Base-by-base conservation (phyloP, 1,140 invertebrate species). In the Drosophila nigrodunni region DNA sequence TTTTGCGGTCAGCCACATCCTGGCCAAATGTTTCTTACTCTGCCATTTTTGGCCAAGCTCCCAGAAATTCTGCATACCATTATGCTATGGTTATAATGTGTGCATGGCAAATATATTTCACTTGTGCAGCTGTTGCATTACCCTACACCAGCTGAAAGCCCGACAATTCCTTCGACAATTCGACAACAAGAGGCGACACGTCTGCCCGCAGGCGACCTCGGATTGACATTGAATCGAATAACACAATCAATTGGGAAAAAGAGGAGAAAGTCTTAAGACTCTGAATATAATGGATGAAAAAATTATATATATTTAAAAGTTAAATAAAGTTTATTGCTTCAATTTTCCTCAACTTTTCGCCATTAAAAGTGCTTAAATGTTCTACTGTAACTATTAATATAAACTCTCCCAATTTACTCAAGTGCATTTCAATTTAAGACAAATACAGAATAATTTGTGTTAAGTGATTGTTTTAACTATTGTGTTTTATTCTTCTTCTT, bases 1-100 rank as follows among this genome's bases (percentile, higher is more conserved):
- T 72, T 72, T 67, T 72, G 55, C 34, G 55, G 65, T 55, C 25
- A 41, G 43, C 71, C 47, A 74, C 55, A 74, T 74, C 55, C 64
- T 54, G 67, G 15, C 11, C 49, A 41, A 62, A 13, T 50, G 59
- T 9, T 41, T 60, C 55, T 30, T 30, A 30, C 66, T 49, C 46
- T 18, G 41, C 60, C 25, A 25, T 3, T 49, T 60, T 47, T 65
- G 61, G 35, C 11, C 3, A 21, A 13, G n/a, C 30, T 34, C 2
- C 18, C 18, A 10, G 25, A 30, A 44, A 41, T 25, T 41, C 5
- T 50, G 58, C 47, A 52, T 54, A 39, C 58, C 60, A 71, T 71
- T 71, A 71, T 39, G n/a, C 34, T 35, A 30, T 44, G 58, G 30
- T 47, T 62, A 37, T 62, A 62, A 62, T 47, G 44, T 47, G 46